These are phyloP conservation scores for Rhagologus leucostigma DNA, from an alignment of 2,113 vertebrate species.

Conservation along the genomic window DNA sequence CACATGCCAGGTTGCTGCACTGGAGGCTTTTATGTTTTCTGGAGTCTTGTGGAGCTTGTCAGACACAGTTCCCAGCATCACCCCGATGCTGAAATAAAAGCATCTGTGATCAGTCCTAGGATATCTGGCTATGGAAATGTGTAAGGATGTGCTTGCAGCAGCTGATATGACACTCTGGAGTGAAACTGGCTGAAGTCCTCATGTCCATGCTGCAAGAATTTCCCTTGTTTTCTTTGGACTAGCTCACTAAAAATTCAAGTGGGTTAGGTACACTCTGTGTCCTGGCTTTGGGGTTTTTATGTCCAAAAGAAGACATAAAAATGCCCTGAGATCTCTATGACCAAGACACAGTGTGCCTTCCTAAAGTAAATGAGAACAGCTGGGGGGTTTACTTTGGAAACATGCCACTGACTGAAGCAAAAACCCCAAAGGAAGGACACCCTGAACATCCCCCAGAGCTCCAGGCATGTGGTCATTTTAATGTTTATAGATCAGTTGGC, in stretches of 20 bases:
- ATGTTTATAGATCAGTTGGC: not conserved
- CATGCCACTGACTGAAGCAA: not conserved
- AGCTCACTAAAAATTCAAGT: not conserved
- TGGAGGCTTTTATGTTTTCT: not conserved
- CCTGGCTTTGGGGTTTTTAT: not conserved
- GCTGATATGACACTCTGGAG: not conserved
- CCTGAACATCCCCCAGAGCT: not conserved
- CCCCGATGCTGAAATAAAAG: not conserved
- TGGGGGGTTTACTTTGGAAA: not conserved
- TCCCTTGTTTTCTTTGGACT: not conserved
- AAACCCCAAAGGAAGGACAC: not conserved
- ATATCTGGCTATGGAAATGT: not conserved
- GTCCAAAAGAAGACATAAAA: not conserved
- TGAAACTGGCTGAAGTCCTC: not conserved
- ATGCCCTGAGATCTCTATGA: not conserved
- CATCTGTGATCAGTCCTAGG: not conserved
- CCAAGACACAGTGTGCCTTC: not conserved
- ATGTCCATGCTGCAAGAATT: not conserved
- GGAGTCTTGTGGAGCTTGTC: not conserved
- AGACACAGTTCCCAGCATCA: not conserved
- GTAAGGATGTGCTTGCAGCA: not conserved
- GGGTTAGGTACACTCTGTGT: not conserved
- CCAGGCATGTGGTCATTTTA: not conserved
- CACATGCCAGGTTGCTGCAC: not conserved
- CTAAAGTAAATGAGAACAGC: not conserved